Evolutionary conservation across 1,140 invertebrate species (phyloP), one percentile per base, ranked within the genome.

Genomic region (Grapholita molesta): DNA sequence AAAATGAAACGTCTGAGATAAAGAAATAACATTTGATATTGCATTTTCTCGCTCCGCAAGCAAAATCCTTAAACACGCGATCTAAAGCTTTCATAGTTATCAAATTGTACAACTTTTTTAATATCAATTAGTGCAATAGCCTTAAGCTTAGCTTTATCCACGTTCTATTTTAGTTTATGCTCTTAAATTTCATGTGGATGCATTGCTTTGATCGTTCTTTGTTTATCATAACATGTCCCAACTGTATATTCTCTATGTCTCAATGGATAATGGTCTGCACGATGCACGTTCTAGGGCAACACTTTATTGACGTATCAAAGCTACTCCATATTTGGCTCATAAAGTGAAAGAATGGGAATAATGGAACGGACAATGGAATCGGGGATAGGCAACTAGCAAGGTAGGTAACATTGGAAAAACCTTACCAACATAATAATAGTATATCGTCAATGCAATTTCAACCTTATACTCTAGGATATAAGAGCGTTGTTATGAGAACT

Each of bases 261-360:
- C 42, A 48, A 48, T 48, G 18, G 42, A 48, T 48, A 48, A 48
- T 48, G 42, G 42, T 48, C 15, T 21, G 7, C 1, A 21, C 18
- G 38, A 42, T 42, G 42, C 8, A 48, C 7, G 42, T 48, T 48
- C 42, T 21, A 61, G 32, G n/a, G 55, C 55, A 61, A 61, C 55
- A 25, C 28, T 15, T 61, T 61, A 61, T 61, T 61, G 55, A 61
- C 55, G 55, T 15, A 61, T 61, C 24, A 61, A 61, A 61, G 55
- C 55, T 12, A 61, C 15, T 28, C 55, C 55, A 61, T 61, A 61
- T 61, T 61, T 61, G 55, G 55, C 24, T 28, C n/a, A 61, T 61
- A 61, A 61, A 28, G 55, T 18, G 30, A 30, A 15, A 61, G 55
- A 61, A 61, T 61, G 28, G 25, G 24, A 15, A 61, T 25, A 61